Percentiles rank a stretch among this genome's conserved stretches.
Conservation (phyloP, 2,113 vertebrate species). For the Ancistrus triradiatus region DNA sequence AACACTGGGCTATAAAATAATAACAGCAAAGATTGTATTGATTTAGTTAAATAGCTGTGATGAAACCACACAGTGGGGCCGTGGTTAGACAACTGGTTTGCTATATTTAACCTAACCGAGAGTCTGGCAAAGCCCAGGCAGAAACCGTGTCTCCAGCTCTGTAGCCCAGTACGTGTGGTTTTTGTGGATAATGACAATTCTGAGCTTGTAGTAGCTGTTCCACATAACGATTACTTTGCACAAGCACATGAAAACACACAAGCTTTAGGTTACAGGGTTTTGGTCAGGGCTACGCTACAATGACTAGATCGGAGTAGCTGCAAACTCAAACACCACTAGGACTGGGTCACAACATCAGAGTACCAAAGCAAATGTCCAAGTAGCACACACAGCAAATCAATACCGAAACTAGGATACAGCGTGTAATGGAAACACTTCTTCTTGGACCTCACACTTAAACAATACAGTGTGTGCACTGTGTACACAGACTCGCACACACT, state of each 20-base stretch:
- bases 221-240: constrained; percentile 7
- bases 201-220: constrained; percentile 2
- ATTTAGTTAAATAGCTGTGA: constrained; percentile 61
- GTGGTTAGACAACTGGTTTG: constrained; percentile 49
- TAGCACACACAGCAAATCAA: no score
- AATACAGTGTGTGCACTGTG: no score
- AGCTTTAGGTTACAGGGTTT: constrained; percentile 6
- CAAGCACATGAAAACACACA: not conserved
- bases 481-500: no score
- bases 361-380: no score
- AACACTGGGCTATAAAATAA: no score
- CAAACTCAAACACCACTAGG: no score
- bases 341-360: no score
- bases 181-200: constrained; percentile 11
- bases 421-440: no score
- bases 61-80: constrained; percentile 58
- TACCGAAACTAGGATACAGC: no score
- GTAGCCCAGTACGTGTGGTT: constrained; percentile 24
- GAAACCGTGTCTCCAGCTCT: constrained; percentile 34
- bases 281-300: not conserved
- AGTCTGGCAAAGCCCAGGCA: constrained; percentile 44
- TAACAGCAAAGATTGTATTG: no score
- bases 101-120: constrained; percentile 53
- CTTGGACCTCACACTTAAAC: no score
- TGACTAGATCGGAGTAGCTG: not conserved